Conservation (phyloP, 2,113 vertebrate species). For the Anarhynchus alexandrinus region DNA sequence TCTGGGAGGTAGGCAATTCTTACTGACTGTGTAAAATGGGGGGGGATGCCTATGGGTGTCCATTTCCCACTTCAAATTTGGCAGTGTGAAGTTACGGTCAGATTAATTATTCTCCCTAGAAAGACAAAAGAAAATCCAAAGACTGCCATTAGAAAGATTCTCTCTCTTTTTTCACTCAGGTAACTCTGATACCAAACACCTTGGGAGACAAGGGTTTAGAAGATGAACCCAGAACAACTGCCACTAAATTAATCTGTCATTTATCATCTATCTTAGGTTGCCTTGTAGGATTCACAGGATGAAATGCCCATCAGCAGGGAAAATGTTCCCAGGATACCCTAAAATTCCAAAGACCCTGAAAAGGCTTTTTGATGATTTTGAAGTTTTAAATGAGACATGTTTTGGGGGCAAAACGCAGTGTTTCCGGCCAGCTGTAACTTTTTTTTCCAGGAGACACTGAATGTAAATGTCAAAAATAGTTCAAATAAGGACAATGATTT, state of each 20-base stretch:
- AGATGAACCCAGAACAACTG: background rate
- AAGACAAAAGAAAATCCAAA: background rate
- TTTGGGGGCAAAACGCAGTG: fast-evolving
- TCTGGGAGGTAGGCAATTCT: background rate
- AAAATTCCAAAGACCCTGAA: background rate
- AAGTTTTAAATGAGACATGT: background rate
- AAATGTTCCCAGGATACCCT: background rate
- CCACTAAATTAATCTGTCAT: background rate
- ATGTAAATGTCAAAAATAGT: background rate
- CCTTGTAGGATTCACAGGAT: background rate
- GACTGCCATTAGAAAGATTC: no score
- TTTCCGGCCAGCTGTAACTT: background rate
- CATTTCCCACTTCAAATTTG: background rate
- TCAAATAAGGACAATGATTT: background rate
- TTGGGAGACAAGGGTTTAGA: background rate
- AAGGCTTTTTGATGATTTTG: background rate
- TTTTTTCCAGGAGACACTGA: background rate
- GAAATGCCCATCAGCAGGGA: background rate
- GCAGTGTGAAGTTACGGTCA: background rate
- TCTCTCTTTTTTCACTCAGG: background rate
- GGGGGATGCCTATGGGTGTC: background rate
- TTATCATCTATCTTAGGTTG: background rate
- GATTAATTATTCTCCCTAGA: background rate
- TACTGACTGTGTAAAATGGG: fast-evolving
- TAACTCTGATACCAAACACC: background rate